phyloP scores from a whole-genome alignment of 1,140 invertebrate species.

The Batillaria attramentaria region DNA sequence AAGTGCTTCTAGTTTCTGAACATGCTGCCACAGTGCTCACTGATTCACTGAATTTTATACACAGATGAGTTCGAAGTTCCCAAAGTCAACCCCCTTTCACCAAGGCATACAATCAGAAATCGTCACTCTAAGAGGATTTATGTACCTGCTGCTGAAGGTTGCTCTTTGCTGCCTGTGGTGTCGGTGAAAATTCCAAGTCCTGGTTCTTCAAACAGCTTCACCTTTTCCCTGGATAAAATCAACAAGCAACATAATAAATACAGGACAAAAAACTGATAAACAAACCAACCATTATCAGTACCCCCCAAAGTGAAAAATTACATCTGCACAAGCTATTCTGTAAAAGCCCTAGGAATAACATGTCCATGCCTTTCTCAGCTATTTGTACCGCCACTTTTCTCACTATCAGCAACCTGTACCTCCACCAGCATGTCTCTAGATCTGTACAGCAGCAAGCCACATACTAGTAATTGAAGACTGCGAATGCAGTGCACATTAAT shows the following conservation, averaged over 20 bases:
- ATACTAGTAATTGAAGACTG: neutral
- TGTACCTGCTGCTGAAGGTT: neutral
- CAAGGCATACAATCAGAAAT: neutral
- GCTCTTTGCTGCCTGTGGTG: neutral
- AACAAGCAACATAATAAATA: no score
- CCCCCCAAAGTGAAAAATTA: neutral
- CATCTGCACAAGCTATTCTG: neutral
- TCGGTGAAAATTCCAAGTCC: slow-evolving; percentile 24
- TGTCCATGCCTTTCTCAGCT: neutral
- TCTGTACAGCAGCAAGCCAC: neutral
- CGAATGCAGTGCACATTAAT: neutral
- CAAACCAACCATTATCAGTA: neutral
- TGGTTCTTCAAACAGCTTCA: slow-evolving; percentile 30
- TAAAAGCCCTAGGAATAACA: neutral
- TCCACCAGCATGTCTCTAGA: neutral
- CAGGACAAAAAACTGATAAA: neutral
- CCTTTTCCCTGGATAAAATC: slow-evolving; percentile 23
- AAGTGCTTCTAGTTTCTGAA: no score
- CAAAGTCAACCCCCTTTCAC: neutral
- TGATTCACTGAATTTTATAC: neutral
- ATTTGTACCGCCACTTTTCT: neutral
- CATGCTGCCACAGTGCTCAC: neutral
- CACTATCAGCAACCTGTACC: neutral
- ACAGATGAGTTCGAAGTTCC: neutral
- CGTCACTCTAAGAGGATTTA: neutral